Evolutionary conservation across 2,888 invertebrate species (phyloP).

Genomic region (Glyphotaelius pellucidus): DNA sequence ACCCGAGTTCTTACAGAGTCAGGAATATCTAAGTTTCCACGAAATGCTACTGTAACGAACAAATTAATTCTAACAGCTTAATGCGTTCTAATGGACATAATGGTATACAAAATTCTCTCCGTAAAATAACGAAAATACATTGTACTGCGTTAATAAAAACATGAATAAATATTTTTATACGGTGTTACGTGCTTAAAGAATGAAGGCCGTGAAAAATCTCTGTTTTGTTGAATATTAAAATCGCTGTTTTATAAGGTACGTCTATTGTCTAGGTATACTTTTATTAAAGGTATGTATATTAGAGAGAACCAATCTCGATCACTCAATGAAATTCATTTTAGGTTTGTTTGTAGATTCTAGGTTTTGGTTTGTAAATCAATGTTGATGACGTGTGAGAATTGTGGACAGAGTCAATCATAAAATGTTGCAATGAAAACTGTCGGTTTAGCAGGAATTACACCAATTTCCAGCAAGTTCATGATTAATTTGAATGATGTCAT

Average conservation of each 20-base stretch:
- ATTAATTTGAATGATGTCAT: background rate
- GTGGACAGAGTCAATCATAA: background rate
- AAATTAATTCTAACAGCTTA: background rate
- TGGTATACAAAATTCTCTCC: background rate
- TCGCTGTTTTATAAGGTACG: background rate
- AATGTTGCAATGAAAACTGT: background rate
- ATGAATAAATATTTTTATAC: background rate
- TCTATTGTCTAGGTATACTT: too few species aligned
- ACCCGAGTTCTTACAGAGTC: background rate
- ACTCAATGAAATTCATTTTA: too few species aligned
- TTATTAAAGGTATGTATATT: too few species aligned
- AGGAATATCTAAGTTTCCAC: background rate
- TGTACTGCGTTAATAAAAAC: background rate
- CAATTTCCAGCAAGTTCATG: background rate
- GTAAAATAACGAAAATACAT: background rate
- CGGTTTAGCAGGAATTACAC: background rate
- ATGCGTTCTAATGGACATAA: background rate
- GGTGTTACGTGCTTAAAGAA: background rate
- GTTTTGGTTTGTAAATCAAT: too few species aligned
- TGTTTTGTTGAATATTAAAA: background rate
- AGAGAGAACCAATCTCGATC: too few species aligned
- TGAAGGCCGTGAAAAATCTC: background rate
- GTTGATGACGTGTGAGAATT: too few species aligned
- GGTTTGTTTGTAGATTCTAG: too few species aligned
- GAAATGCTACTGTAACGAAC: background rate